phyloP scores from a whole-genome alignment of 2,888 invertebrate species.

The Chamaedrilus cognettii region DNA sequence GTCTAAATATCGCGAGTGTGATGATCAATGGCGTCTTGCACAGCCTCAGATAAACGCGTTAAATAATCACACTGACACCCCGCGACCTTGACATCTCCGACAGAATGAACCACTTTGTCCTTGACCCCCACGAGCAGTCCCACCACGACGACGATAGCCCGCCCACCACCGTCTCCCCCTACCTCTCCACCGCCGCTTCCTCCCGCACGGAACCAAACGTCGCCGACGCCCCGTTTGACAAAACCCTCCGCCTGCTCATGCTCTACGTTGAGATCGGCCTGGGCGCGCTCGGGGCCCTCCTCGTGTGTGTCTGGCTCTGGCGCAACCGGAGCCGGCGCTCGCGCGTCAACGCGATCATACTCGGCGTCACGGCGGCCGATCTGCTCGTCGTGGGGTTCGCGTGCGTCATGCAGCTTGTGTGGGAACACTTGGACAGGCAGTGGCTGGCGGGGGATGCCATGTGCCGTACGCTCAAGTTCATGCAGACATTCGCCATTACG shows the following conservation, averaged over 20 bases:
- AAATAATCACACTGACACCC: no score
- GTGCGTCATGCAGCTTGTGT: slow-evolving; percentile 45
- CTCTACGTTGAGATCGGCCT: slow-evolving; percentile 48
- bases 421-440: slow-evolving; percentile 35
- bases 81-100: no score
- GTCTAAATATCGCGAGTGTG: no score
- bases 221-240: slow-evolving; percentile 48
- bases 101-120: no score
- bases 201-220: slow-evolving; percentile 31
- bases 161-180: not conserved
- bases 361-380: slow-evolving; percentile 56
- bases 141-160: no score
- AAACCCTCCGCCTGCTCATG: slow-evolving; percentile 41
- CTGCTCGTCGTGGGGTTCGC: slow-evolving; percentile 50
- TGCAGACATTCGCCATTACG: slow-evolving; percentile 54
- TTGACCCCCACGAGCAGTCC: no score
- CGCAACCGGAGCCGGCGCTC: slow-evolving; percentile 45
- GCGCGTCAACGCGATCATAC: slow-evolving; percentile 53
- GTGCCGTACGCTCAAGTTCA: slow-evolving; percentile 56
- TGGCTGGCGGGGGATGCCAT: slow-evolving; percentile 55
- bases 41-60: no score
- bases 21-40: no score
- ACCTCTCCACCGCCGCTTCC: not conserved
- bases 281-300: slow-evolving; percentile 47
- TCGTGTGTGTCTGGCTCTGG: slow-evolving; percentile 53